These are phyloP conservation scores for Zosterops pallidus DNA, from an alignment of 2,113 vertebrate species.

Conservation along the genomic window DNA sequence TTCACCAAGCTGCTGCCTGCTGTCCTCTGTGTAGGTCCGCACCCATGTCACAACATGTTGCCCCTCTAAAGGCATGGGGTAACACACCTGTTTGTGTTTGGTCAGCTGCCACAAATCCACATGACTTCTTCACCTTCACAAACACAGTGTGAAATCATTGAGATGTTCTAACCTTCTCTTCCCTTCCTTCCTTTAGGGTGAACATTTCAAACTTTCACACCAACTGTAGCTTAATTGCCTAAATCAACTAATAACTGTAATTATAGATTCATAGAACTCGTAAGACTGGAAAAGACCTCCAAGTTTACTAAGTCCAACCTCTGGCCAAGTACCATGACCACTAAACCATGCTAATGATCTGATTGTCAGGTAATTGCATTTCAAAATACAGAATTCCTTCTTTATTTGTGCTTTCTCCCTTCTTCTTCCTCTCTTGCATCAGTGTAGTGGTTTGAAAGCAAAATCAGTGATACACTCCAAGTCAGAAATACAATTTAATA, in stretches of 20 bases:
- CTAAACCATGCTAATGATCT: not conserved
- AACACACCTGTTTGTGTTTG: not conserved
- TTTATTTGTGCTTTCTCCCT: not conserved
- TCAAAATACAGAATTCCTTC: not conserved
- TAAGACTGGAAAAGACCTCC: not conserved
- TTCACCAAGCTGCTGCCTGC: too few species aligned
- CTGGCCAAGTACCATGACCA: not conserved
- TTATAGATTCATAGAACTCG: accelerated
- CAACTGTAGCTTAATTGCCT: not conserved
- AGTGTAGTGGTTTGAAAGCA: too few species aligned
- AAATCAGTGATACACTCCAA: too few species aligned
- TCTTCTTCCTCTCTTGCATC: not conserved
- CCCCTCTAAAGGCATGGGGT: too few species aligned
- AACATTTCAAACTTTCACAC: not conserved
- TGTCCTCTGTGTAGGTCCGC: too few species aligned
- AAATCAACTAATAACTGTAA: not conserved
- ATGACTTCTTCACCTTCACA: not conserved
- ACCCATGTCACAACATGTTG: too few species aligned
- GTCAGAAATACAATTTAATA: too few species aligned
- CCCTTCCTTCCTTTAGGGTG: not conserved
- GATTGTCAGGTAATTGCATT: not conserved
- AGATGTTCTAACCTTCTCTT: not conserved
- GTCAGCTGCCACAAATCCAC: not conserved
- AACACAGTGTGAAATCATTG: not conserved
- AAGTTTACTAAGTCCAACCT: not conserved